Conservation (phyloP, 2,113 vertebrate genomes). For the Ascaphus truei region DNA sequence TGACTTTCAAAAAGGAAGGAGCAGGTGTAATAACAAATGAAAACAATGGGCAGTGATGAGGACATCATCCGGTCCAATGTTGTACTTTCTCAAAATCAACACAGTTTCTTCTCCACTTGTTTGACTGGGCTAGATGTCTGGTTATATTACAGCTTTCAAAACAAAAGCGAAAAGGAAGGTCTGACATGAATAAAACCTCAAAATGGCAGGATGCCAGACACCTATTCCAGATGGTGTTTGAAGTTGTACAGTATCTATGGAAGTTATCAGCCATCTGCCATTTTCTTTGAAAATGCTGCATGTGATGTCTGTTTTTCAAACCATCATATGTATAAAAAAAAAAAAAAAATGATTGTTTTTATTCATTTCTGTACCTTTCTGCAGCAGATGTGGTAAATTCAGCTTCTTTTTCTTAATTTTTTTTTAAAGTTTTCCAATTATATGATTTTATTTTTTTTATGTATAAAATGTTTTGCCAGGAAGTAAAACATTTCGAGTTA, state of each 20-base stretch:
- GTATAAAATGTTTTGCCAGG: too few relatives aligned
- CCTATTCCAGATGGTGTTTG: neutral
- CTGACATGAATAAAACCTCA: neutral
- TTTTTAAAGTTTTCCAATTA: too few relatives aligned
- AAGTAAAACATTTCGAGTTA: too few relatives aligned
- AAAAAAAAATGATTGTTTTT: too few relatives aligned
- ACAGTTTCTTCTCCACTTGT: neutral
- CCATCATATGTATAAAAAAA: too few relatives aligned
- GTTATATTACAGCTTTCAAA: neutral
- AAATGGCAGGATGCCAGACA: neutral
- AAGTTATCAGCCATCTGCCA: neutral
- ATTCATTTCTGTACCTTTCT: too few relatives aligned
- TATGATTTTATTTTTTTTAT: too few relatives aligned
- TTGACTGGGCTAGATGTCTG: neutral
- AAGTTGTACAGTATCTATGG: neutral
- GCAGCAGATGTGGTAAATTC: too few relatives aligned
- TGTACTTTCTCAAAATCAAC: neutral
- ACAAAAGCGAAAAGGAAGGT: too few relatives aligned
- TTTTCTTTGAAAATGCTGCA: neutral
- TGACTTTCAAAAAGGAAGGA: too few relatives aligned
- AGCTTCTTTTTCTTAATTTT: too few relatives aligned
- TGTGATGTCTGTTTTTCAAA: neutral
- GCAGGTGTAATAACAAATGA: neutral
- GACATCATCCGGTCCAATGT: neutral
- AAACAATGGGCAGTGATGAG: neutral